Evolutionary conservation across 2,888 invertebrate genomes (phyloP).

Genomic region (Teinopalpus imperialis): DNA sequence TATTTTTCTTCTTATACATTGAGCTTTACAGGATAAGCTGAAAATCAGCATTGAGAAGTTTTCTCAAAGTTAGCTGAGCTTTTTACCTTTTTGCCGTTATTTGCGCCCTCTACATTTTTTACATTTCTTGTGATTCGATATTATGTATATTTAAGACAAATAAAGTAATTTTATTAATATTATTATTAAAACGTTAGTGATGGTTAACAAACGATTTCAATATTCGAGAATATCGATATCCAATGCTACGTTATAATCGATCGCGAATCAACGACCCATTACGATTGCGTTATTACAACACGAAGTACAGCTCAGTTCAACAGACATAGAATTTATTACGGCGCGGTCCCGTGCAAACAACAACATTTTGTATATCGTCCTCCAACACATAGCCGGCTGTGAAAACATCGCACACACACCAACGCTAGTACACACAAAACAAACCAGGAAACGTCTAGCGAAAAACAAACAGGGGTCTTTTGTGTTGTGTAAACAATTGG

Average conservation of each 20-base stretch:
- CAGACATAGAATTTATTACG: conserved; percentile 65
- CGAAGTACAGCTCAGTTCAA: conserved; percentile 35
- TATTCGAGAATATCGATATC: too few species aligned
- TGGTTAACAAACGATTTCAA: too few species aligned
- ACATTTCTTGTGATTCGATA: too few species aligned
- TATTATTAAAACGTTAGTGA: too few species aligned
- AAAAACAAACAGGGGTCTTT: conserved; percentile 82
- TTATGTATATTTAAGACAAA: too few species aligned
- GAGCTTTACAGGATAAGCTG: too few species aligned
- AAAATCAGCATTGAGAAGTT: too few species aligned
- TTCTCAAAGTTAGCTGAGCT: too few species aligned
- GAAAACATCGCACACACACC: conserved; percentile 63
- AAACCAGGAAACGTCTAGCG: conserved; percentile 83
- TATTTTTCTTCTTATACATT: too few species aligned
- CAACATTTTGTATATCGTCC: conserved; percentile 75
- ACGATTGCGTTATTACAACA: conserved; percentile 27
- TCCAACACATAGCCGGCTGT: conserved; percentile 69
- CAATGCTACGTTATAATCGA: neutral
- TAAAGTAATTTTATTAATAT: too few species aligned
- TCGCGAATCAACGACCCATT: conserved; percentile 8
- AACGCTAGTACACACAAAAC: conserved; percentile 65
- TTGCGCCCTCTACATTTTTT: too few species aligned
- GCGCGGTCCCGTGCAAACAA: conserved; percentile 65
- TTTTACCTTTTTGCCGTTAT: too few species aligned
- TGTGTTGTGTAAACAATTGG: conserved; percentile 80